Base-by-base conservation (phyloP, 92 coral and sea anemone species). In the Phenganax marumi region DNA sequence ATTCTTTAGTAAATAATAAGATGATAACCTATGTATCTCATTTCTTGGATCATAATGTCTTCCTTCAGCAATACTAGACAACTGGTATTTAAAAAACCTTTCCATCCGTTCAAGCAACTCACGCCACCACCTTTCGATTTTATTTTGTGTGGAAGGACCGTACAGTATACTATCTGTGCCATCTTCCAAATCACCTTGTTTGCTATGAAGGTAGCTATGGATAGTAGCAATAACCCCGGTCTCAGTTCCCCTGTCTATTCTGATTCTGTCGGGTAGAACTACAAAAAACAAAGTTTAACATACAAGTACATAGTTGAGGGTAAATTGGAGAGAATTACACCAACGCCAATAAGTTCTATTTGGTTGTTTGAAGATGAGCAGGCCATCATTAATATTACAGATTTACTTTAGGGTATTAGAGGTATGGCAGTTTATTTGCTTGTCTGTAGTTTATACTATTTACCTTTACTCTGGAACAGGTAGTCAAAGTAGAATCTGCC, bases 401-500 rank as follows among this genome's bases (percentile, higher is more conserved):
- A 33, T 33, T 33, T 33, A 33, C 43, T 33, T 33, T 33, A 33
- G 3, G 43, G 43, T 33, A 33, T 33, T 33, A 33, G 43, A 33
- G 43, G 43, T 33, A 33, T 5, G 43, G 43, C 43, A 33, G 43
- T 33, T 33, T 33, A 5, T 33, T 33, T 33, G 43, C 3, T 33
- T 33, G 43, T 33, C 43, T 33, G 2, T 0, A 33, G 43, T 33
- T 33, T 33, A 33, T 5, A 33, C 43, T 33, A 5, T 33, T 33
- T 33, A 33, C 43, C 43, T 33, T 33, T 33, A 33, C 43, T 33
- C 3, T 33, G 43, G 43, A 33, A 33, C 43, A 33, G 43, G 43
- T 33, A 90, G 77, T 88, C 91, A 56, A 88, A 64, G 82, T 88
- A 88, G 77, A 88, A 88, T 85, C 85, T 85, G 57, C 91, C 91